phyloP scores from a whole-genome alignment of 1,140 invertebrate genomes.

The Theocolax elegans region DNA sequence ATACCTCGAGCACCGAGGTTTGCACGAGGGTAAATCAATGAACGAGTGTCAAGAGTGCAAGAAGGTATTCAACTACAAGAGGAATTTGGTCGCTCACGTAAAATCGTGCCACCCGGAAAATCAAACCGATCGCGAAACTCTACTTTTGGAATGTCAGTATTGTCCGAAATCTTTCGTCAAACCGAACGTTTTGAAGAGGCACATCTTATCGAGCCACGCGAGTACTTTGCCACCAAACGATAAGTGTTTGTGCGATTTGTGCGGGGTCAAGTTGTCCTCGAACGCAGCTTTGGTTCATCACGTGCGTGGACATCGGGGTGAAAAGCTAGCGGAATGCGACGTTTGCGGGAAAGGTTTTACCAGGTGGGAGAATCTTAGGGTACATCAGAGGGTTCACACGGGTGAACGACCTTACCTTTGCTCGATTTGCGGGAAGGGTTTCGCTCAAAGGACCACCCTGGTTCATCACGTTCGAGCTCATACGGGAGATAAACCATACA shows the following conservation, averaged over 20 bases:
- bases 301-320: conserved; percentile 76
- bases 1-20: conserved; percentile 43
- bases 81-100: conserved; percentile 28
- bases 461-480: conserved; percentile 66
- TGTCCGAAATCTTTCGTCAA: conserved; percentile 1
- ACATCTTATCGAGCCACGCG: neutral
- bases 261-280: conserved; percentile 80
- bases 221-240: conserved; percentile 72
- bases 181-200: neutral
- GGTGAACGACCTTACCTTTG: conserved; percentile 70
- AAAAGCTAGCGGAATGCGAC: conserved; percentile 78
- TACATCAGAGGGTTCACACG: conserved; percentile 66
- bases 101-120: neutral
- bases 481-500: conserved; percentile 69
- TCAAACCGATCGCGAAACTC: neutral
- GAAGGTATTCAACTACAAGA: conserved; percentile 32
- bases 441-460: conserved; percentile 65
- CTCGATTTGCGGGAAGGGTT: conserved; percentile 62
- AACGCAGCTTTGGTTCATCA: conserved; percentile 78
- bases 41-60: conserved; percentile 34
- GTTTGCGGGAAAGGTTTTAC: conserved; percentile 68
- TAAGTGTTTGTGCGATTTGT: conserved; percentile 76
- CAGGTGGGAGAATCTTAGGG: conserved; percentile 64
- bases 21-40: conserved; percentile 13
- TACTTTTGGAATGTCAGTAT: neutral